Conservation (phyloP, 1,140 invertebrate genomes). For the Calycopis cecrops region DNA sequence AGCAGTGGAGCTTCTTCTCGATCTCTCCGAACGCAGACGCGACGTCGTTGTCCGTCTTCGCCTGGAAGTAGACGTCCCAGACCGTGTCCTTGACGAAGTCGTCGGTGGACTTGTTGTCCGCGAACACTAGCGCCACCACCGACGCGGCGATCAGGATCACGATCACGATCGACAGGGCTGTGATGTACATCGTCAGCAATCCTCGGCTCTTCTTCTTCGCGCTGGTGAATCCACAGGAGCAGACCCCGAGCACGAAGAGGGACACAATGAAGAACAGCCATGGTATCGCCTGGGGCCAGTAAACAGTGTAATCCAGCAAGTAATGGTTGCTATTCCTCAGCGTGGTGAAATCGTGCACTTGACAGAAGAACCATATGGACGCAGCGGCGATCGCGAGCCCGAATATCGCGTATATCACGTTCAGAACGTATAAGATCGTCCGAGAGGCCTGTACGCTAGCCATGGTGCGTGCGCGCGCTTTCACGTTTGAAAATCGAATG, state of each 20-base stretch:
- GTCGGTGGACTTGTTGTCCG: constrained; percentile 45
- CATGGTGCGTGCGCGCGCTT: constrained; percentile 32
- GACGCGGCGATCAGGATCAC: constrained; percentile 40
- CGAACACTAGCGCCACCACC: constrained; percentile 46
- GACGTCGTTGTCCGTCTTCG: constrained; percentile 40
- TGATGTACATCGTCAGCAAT: constrained; percentile 38
- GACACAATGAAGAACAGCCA: constrained; percentile 56
- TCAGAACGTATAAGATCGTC: constrained; percentile 43
- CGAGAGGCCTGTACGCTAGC: constrained; percentile 27
- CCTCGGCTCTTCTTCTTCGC: constrained; percentile 41
- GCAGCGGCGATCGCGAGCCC: constrained; percentile 41
- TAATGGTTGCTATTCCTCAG: constrained; percentile 60
- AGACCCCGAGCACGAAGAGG: constrained; percentile 42
- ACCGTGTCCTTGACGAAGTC: constrained; percentile 59
- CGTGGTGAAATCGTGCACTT: constrained; percentile 50
- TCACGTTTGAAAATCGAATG: constrained; percentile 43
- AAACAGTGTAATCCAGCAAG: constrained; percentile 58
- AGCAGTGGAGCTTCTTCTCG: constrained; percentile 58
- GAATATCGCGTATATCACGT: constrained; percentile 43
- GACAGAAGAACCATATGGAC: constrained; percentile 57
- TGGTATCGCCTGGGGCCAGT: constrained; percentile 61
- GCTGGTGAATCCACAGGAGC: constrained; percentile 48
- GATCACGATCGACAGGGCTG: constrained; percentile 35
- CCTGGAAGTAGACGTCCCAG: constrained; percentile 57
- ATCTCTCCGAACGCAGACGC: constrained; percentile 43